Percentiles rank a stretch among this genome's conserved stretches.
Conservation (phyloP, 2,888 invertebrate genomes). For the Ormyrus rosae region DNA sequence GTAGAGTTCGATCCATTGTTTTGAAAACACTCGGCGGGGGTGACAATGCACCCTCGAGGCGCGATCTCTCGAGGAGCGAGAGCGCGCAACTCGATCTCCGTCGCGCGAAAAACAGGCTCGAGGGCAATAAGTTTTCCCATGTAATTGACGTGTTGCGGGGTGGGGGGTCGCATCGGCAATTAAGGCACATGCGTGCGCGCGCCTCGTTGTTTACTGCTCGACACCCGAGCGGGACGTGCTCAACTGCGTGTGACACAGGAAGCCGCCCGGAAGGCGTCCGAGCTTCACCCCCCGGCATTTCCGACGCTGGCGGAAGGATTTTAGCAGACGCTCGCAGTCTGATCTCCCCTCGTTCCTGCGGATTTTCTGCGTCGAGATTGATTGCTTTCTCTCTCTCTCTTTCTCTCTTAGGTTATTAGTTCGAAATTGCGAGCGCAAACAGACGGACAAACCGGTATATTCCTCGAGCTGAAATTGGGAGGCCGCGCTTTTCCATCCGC, state of each 20-base stretch:
- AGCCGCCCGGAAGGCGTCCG: constrained; percentile 64
- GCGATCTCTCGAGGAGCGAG: neutral
- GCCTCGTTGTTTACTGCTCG: neutral
- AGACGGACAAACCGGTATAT: too few species aligned
- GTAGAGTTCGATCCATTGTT: too few species aligned
- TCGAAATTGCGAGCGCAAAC: too few species aligned
- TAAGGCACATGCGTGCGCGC: constrained; percentile 48
- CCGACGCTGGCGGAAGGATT: too few species aligned
- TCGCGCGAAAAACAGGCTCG: neutral
- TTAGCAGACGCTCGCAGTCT: constrained; percentile 40
- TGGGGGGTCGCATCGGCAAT: constrained; percentile 43
- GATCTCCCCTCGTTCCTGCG: neutral
- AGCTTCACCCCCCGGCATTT: too few species aligned
- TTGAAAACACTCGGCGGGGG: too few species aligned
- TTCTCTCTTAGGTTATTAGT: neutral
- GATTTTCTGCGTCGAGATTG: neutral
- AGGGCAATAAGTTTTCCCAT: constrained; percentile 45
- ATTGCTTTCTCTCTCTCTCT: neutral
- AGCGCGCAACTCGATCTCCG: constrained; percentile 18
- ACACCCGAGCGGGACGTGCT: constrained; percentile 66
- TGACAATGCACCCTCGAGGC: too few species aligned
- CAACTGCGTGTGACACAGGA: constrained; percentile 76
- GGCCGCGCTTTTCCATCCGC: too few species aligned
- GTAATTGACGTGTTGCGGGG: constrained; percentile 35
- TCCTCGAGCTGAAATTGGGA: too few species aligned